Conservation (phyloP, 2,797 vertebrate species). For the Ceryle rudis region DNA sequence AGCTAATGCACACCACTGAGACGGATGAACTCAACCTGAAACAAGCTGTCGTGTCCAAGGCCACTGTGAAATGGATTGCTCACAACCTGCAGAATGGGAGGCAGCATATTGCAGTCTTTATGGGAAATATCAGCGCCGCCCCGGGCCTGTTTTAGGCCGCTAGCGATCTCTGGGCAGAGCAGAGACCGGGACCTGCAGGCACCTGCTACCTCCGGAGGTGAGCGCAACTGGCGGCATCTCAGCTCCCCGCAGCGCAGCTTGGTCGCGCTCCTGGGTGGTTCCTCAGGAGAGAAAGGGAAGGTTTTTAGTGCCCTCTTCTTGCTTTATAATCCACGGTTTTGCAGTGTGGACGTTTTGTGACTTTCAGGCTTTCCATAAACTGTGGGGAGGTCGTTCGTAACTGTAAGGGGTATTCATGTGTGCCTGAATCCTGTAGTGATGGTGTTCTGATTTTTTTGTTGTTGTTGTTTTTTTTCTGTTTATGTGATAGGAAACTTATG, state of each 20-base stretch:
- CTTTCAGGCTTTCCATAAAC: rapidly evolving
- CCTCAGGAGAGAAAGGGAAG: neutral
- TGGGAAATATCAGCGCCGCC: neutral
- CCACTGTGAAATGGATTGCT: too few relatives aligned
- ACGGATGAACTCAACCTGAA: too few relatives aligned
- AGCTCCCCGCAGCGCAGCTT: rapidly evolving
- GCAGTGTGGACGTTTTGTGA: neutral
- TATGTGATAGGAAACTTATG: rapidly evolving
- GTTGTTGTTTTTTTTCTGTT: too few relatives aligned
- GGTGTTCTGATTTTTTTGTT: neutral
- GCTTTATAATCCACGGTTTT: rapidly evolving
- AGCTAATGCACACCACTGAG: too few relatives aligned
- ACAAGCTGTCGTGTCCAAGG: too few relatives aligned
- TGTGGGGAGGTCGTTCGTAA: rapidly evolving
- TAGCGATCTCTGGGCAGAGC: rapidly evolving
- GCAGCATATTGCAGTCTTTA: too few relatives aligned
- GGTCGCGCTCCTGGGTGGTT: neutral
- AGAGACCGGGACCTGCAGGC: neutral
- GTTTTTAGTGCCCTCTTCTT: rapidly evolving
- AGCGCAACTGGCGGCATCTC: rapidly evolving
- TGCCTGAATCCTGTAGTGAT: neutral
- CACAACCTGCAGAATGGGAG: too few relatives aligned
- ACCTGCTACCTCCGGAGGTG: neutral
- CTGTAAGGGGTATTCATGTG: rapidly evolving
- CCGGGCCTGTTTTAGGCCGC: rapidly evolving